Evolutionary conservation across 2,888 invertebrate species (phyloP).

Genomic region (Himalopsyche japonica): DNA sequence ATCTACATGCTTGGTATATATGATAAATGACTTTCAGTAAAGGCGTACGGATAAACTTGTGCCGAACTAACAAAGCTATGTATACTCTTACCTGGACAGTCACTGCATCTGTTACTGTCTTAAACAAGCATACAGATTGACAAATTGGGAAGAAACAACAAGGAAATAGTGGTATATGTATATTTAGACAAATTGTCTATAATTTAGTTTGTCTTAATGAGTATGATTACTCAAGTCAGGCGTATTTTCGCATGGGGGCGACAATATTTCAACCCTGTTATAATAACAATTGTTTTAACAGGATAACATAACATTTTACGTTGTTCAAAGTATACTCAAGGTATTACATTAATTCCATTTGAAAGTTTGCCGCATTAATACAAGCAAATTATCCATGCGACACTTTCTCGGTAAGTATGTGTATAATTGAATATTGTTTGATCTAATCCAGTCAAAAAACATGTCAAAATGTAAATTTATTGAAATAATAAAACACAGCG

Average conservation of each 20-base stretch:
- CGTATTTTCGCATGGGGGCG: neutral
- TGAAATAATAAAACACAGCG: too few relatives aligned
- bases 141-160: neutral
- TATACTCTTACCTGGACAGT: too few relatives aligned
- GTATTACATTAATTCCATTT: neutral
- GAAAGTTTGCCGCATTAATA: neutral
- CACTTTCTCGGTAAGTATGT: too few relatives aligned
- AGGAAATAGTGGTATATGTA: neutral
- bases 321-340: neutral
- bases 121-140: neutral
- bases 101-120: neutral
- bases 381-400: too few relatives aligned
- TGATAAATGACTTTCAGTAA: too few relatives aligned
- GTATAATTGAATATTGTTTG: too few relatives aligned
- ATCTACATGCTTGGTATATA: too few relatives aligned
- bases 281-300: neutral
- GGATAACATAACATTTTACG: neutral
- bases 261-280: neutral
- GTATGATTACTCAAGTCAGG: neutral
- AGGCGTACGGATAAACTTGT: too few relatives aligned
- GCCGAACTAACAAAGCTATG: too few relatives aligned
- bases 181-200: neutral
- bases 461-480: too few relatives aligned
- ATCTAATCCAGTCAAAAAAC: too few relatives aligned
- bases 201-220: neutral